phyloP scores from a whole-genome alignment of 2,888 invertebrate species.

The Stenodera caucasica region DNA sequence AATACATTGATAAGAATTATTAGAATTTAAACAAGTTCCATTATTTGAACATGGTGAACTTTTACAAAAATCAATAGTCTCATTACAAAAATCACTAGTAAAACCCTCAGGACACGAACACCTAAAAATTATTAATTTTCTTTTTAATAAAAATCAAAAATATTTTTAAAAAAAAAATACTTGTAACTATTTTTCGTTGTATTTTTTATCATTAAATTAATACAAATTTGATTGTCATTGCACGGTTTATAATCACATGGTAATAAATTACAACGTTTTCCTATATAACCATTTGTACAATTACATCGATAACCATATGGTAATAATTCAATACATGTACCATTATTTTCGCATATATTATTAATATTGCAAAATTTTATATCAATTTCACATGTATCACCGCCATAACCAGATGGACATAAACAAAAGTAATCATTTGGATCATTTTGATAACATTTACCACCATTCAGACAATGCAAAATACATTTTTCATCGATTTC shows the following conservation, averaged over 20 bases:
- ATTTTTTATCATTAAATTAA: conserved; percentile 52
- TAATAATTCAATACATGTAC: conserved; percentile 51
- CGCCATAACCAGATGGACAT: conserved; percentile 51
- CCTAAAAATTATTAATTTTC: no score
- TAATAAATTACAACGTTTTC: conserved; percentile 59
- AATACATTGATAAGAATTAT: conserved; percentile 54
- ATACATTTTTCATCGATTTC: conserved; percentile 50
- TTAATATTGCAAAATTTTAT: conserved; percentile 39
- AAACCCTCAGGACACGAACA: conserved; percentile 62
- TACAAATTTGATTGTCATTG: conserved; percentile 52
- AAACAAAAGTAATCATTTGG: conserved; percentile 55
- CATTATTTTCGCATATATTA: conserved; percentile 53
- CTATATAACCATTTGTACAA: conserved; percentile 59
- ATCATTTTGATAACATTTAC: conserved; percentile 55
- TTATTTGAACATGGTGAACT: conserved; percentile 52
- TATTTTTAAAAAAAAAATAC: no score
- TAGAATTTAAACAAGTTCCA: conserved; percentile 51
- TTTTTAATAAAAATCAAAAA: no score
- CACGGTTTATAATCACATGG: conserved; percentile 65
- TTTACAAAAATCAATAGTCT: conserved; percentile 57
- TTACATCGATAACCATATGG: conserved; percentile 56
- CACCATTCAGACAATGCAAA: conserved; percentile 57
- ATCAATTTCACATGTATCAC: conserved; percentile 47
- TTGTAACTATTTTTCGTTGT: conserved; percentile 55
- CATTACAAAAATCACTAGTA: conserved; percentile 58